Conservation (phyloP, 2,797 vertebrate genomes). For the Eospalax fontanierii region DNA sequence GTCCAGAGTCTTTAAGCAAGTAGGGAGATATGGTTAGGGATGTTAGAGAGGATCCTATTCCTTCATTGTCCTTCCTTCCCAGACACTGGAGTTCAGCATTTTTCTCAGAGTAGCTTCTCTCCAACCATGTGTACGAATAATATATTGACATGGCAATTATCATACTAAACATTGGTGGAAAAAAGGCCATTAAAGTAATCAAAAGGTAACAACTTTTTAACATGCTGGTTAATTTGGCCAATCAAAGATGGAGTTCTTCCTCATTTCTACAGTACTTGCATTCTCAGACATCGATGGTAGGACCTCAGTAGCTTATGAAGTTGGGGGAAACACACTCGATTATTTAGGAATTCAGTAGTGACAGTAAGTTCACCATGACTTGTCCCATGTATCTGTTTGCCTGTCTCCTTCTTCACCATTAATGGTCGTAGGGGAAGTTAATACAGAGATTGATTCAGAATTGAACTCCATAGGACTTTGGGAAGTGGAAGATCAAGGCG, state of each 20-base stretch:
- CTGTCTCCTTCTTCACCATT: neutral
- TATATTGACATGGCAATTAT: neutral
- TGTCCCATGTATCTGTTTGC: constrained; percentile 50
- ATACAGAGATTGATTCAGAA: neutral
- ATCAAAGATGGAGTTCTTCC: neutral
- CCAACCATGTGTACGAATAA: neutral
- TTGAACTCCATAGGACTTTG: neutral
- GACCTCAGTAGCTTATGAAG: neutral
- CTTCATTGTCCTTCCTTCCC: neutral
- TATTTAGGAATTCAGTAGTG: constrained; percentile 39
- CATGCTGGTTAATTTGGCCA: neutral
- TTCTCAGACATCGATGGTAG: neutral
- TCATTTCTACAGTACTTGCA: neutral
- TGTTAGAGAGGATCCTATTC: neutral
- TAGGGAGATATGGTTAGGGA: neutral
- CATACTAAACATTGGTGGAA: constrained; percentile 9
- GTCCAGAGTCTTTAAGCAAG: constrained; percentile 17
- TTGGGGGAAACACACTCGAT: constrained; percentile 30
- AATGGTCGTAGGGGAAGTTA: neutral
- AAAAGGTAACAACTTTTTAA: constrained; percentile 36
- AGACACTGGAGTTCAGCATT: constrained; percentile 19
- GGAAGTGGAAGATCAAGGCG: neutral
- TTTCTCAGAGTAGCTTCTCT: constrained; percentile 52
- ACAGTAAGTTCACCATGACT: neutral
- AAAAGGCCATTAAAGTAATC: constrained; percentile 31